Conservation (phyloP, 2,888 invertebrate genomes). For the Cephus spinipes region DNA sequence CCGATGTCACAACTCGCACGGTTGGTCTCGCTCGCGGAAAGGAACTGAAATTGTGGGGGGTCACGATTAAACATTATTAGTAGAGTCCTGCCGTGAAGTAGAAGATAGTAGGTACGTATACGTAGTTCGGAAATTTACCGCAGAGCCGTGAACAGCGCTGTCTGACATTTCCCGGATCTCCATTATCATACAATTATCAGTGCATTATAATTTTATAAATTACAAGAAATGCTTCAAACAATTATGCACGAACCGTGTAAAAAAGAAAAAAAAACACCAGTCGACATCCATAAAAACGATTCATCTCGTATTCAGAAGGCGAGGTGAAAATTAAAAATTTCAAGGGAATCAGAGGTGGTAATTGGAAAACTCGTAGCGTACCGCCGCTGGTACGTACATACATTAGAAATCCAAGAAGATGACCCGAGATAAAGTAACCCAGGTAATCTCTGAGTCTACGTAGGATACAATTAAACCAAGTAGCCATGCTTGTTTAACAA, state of each 20-base stretch:
- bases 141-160: not conserved
- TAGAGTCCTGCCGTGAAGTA: constrained; percentile 48
- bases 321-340: not conserved
- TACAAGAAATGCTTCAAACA: not conserved
- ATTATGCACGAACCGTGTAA: not conserved
- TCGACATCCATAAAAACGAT: not conserved
- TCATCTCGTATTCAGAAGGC: not conserved
- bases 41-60: constrained; percentile 23
- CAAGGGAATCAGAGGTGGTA: not conserved
- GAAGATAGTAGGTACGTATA: not conserved
- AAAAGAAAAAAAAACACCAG: not conserved
- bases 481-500: constrained; percentile 40
- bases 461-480: constrained; percentile 49
- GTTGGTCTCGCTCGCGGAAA: constrained; percentile 9
- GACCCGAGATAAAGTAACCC: constrained; percentile 24
- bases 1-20: constrained; percentile 54
- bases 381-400: constrained; percentile 29
- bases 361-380: constrained; percentile 21
- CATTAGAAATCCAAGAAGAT: not conserved
- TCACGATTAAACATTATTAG: constrained; percentile 62
- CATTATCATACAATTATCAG: not conserved
- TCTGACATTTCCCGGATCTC: not conserved
- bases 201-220: not conserved
- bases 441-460: constrained; percentile 28
- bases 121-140: not conserved